Base-by-base conservation (phyloP, 1,140 invertebrate genomes). In the Drosophila novamexicana region DNA sequence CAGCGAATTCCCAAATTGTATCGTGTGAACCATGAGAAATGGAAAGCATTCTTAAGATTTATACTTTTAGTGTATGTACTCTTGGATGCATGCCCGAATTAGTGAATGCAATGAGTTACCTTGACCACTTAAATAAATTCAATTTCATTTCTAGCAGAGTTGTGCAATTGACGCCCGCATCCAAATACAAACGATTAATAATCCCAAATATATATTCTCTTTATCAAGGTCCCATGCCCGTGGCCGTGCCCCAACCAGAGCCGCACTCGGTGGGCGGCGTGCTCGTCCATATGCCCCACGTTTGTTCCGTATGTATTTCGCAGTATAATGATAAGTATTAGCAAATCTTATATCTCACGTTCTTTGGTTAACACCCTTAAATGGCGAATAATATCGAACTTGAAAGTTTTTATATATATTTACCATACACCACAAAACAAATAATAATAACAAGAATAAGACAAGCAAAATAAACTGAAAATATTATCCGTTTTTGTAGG, bases 251-350 rank as follows among this genome's bases (percentile, higher is more conserved):
- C 44, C 91, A 94, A 67, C 94, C 95, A 16, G 96, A 97, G 79
- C 94, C 95, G 45, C 95, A 96, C 92, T 96, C 96, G 1, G 95
- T 97, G 53, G 96, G 96, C 72, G 96, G 96, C 61, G 96, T 97
- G 67, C 94, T 97, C 71, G 96, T 97, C 80, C 96, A 97, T 89
- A 97, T 97, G 97, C 97, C 97, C 75, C 96, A 97, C 94, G 97
- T 97, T 93, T 94, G 95, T 95, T 94, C 92, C 92, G 93, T 93
- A 93, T 93, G 93, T 93, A 93, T 92, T 85, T 65, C 45, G 70
- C 62, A 50, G 50, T 66, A 64, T 47, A 44, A 47, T 22, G 42
- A 64, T 53, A 16, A 62, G 7, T 63, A 63, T 69, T 75, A 59
- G 36, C n/a, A 8, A 53, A 10, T n/a, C 42, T 39, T 57, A 32